phyloP scores from a whole-genome alignment of 1,140 invertebrate genomes.

The Maconellicoccus hirsutus region DNA sequence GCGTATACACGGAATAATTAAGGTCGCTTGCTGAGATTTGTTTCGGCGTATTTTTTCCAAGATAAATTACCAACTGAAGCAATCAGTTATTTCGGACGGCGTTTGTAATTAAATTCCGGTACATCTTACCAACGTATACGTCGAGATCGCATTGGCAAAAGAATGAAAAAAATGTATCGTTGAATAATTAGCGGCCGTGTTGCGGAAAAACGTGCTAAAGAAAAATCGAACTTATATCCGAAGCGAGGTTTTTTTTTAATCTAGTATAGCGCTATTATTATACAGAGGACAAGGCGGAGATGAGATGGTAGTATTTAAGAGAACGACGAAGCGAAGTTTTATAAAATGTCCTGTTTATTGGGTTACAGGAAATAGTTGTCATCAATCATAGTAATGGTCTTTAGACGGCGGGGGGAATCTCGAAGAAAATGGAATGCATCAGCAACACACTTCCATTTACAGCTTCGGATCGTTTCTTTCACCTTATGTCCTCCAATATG shows the following conservation, averaged over 20 bases:
- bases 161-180: no score
- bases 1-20: no score
- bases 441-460: conserved; percentile 19
- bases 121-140: no score
- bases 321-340: conserved; percentile 10
- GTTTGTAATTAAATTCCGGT: no score
- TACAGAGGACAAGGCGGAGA: neutral
- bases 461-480: conserved; percentile 18
- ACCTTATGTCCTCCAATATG: conserved; percentile 16
- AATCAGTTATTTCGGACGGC: no score
- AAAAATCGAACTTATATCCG: no score
- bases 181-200: no score
- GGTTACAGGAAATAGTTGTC: conserved; percentile 18
- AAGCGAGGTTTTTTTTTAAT: conserved; percentile 4
- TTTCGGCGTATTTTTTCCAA: no score
- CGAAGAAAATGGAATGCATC: conserved; percentile 19
- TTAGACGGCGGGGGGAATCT: neutral
- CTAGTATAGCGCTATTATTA: neutral
- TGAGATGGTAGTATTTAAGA: neutral
- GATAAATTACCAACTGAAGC: no score
- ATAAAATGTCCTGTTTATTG: conserved; percentile 21
- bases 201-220: no score
- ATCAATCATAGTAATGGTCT: conserved; percentile 19
- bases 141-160: no score
- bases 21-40: no score